Evolutionary conservation across 2,888 invertebrate genomes (phyloP), one percentile per base, ranked within the genome.

Genomic region (Pelosia muscerda): DNA sequence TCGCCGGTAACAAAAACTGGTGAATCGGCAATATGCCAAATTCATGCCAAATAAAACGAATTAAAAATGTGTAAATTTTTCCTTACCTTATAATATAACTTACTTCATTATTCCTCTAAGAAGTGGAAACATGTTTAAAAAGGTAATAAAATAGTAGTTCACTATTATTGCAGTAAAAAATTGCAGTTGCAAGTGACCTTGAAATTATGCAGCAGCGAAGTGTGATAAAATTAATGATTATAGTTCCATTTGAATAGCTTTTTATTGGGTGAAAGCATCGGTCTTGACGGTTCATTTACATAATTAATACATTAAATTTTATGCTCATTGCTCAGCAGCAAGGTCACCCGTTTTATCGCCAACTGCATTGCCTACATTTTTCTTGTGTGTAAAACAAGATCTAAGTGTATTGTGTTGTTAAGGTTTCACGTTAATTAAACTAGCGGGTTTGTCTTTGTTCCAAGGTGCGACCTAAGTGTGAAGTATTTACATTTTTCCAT

Each of bases 221-320:
- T 34, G 13, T 23, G 23, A 59, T 58, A 38, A 38, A 38, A 25
- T 2, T 38, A 59, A 59, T 19, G 23, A 6, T 4, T 38, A 10
- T 22, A 34, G 19, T 23, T 23, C 58, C 22, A 19, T 38, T 34
- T 38, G 13, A 59, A 42, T 49, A 13, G 22, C 25, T 26, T 61
- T 25, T 54, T n/a, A 69, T 72, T 81, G 82, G 81, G 72, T 68
- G 62, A 74, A 84, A 83, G 71, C 70, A 83, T 78, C 76, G 79
- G 76, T 84, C 84, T 81, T 85, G 66, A 61, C 56, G 49, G 31
- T 57, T 81, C 80, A 84, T 79, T 73, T 70, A 71, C 69, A 67
- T 74, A 78, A 78, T 81, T 76, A 78, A 66, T 76, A 78, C 76
- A 69, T 81, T 64, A 49, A 49, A 49, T 49, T n/a, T 74, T 66